phyloP scores from a whole-genome alignment of 2,888 invertebrate species.

The Alentia gelatinosa region DNA sequence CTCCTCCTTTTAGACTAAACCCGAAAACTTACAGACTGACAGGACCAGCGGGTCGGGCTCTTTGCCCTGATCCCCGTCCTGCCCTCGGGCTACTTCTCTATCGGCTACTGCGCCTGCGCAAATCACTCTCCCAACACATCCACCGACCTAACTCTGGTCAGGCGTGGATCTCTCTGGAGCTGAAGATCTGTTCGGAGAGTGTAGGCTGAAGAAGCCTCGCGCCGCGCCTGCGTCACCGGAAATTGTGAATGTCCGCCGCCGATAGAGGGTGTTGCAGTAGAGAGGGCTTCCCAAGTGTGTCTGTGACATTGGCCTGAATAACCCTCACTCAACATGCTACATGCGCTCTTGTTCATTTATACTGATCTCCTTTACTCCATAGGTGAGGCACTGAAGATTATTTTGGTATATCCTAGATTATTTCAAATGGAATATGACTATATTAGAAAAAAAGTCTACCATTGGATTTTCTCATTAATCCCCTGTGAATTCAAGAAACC shows the following conservation, averaged over 20 bases:
- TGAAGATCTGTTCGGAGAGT: not conserved
- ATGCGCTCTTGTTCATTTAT: not conserved
- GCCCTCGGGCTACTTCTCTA: not conserved
- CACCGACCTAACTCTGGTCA: not conserved
- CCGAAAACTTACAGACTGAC: slow-evolving; percentile 1
- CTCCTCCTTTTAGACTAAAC: not conserved
- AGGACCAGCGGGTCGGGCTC: not conserved
- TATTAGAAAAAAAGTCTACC: no score
- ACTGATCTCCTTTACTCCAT: no score
- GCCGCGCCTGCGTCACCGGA: slow-evolving; percentile 18
- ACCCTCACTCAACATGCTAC: slow-evolving; percentile 5
- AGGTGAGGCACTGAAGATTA: no score
- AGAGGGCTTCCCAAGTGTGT: not conserved
- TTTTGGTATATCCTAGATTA: no score
- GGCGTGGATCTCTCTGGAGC: not conserved
- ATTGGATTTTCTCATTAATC: no score
- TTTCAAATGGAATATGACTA: no score
- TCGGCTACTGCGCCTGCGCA: not conserved
- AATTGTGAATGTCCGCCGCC: slow-evolving; percentile 36
- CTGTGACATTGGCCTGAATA: not conserved
- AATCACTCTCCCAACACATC: not conserved
- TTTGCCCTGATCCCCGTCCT: slow-evolving; percentile 3
- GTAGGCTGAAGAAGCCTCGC: not conserved
- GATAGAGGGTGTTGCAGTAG: not conserved
- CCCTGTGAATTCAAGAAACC: no score